phyloP scores from a whole-genome alignment of 2,797 vertebrate genomes.

The Arctocebus calabarensis region DNA sequence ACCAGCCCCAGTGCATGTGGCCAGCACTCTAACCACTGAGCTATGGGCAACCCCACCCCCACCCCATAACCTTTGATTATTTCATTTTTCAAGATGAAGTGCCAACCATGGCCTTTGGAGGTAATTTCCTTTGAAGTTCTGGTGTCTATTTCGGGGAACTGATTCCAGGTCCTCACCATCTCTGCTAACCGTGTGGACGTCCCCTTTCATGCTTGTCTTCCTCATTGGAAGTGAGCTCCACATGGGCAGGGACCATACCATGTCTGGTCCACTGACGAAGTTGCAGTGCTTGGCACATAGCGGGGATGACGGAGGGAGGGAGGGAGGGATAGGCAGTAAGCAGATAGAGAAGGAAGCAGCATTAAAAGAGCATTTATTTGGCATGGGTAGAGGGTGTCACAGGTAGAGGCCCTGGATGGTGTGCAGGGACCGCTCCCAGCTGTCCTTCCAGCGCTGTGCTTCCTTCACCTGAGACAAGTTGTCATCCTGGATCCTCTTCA shows the following conservation, averaged over 20 bases:
- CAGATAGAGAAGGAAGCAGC: too few relatives aligned
- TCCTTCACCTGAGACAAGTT: neutral
- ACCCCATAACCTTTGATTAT: neutral
- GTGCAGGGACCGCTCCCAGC: constrained; percentile 65
- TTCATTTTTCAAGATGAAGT: constrained; percentile 15
- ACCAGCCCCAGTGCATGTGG: too few relatives aligned
- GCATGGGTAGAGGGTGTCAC: rapidly evolving
- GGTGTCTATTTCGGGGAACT: neutral
- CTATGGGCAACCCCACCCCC: too few relatives aligned
- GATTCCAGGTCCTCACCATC: neutral
- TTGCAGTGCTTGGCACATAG: neutral
- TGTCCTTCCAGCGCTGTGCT: constrained; percentile 73
- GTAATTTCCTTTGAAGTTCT: neutral
- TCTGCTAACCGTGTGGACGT: neutral
- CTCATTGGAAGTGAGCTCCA: neutral
- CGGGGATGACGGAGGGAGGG: neutral
- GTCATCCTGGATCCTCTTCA: constrained; percentile 59
- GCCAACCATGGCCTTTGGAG: neutral
- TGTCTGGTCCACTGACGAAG: neutral
- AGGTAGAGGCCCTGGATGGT: constrained; percentile 66
- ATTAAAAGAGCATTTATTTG: constrained; percentile 63
- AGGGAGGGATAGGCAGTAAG: neutral
- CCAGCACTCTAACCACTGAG: too few relatives aligned
- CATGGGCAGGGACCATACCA: neutral
- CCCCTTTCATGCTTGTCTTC: neutral